A percentile compares a stretch with the other conserved stretches of the same genome.
Conservation (phyloP, 2,113 vertebrate genomes). For the Lanius collurio region DNA sequence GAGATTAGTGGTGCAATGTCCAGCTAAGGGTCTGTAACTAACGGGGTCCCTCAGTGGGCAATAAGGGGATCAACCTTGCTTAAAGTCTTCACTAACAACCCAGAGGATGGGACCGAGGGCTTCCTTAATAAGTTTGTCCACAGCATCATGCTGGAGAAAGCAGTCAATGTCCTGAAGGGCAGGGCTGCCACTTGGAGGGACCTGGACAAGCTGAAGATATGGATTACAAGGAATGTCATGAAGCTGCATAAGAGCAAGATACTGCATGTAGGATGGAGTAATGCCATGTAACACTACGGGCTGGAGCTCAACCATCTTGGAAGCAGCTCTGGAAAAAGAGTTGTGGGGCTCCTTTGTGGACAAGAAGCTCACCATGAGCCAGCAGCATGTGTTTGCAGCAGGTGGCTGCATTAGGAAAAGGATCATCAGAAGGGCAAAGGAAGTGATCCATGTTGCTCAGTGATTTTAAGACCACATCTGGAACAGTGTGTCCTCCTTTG, state of each 20-base stretch:
- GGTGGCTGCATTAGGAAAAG: neutral
- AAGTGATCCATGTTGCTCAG: neutral
- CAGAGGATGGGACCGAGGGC: neutral
- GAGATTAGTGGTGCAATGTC: neutral
- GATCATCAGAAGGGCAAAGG: neutral
- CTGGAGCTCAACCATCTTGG: neutral
- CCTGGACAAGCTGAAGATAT: neutral
- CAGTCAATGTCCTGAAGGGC: neutral
- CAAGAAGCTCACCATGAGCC: neutral
- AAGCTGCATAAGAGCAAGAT: neutral
- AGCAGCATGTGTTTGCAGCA: neutral
- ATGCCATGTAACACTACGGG: neutral
- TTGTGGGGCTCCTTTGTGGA: neutral
- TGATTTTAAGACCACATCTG: neutral
- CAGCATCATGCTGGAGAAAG: neutral
- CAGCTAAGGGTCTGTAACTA: neutral
- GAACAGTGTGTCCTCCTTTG: neutral
- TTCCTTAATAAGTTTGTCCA: neutral
- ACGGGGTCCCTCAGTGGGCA: neutral
- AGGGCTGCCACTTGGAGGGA: neutral
- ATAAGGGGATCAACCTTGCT: neutral
- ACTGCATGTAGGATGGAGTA: neutral
- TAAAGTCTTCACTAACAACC: neutral
- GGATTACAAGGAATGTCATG: neutral
- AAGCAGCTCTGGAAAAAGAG: neutral